Conservation (phyloP, 2,888 invertebrate species). For the Drosophila niveifrons region DNA sequence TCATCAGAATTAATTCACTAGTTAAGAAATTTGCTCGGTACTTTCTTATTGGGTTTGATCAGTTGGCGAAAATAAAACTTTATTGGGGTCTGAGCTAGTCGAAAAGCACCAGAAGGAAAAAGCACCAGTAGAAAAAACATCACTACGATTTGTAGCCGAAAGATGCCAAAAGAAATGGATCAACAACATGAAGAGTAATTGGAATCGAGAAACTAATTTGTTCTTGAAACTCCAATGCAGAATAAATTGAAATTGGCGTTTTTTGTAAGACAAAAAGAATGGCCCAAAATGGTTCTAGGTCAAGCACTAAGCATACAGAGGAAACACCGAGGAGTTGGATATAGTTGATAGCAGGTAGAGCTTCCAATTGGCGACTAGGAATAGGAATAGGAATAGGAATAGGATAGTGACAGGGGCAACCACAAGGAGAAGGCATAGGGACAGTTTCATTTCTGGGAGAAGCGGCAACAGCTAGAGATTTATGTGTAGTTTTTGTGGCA, state of each 20-base stretch:
- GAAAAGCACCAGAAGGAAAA: no score
- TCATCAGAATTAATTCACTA: no score
- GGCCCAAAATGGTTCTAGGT: not conserved
- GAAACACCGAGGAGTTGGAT: not conserved
- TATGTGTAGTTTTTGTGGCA: conserved; percentile 36
- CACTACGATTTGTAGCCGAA: no score
- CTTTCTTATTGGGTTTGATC: no score
- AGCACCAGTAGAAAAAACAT: no score
- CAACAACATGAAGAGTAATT: not conserved
- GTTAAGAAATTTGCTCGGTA: no score
- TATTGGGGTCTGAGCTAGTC: no score
- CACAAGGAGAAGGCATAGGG: not conserved
- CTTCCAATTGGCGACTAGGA: not conserved
- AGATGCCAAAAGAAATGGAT: no score
- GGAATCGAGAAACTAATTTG: not conserved
- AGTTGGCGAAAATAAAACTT: no score
- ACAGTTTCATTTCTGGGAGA: not conserved
- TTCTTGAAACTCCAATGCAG: not conserved
- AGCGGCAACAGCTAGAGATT: conserved; percentile 9
- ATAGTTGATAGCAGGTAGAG: not conserved
- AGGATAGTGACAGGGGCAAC: not conserved
- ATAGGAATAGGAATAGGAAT: not conserved
- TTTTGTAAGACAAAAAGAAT: no score
- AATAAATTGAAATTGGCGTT: no score
- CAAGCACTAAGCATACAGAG: not conserved